Evolutionary conservation across 2,113 vertebrate species (phyloP).

Genomic region (Empidonax alnorum): DNA sequence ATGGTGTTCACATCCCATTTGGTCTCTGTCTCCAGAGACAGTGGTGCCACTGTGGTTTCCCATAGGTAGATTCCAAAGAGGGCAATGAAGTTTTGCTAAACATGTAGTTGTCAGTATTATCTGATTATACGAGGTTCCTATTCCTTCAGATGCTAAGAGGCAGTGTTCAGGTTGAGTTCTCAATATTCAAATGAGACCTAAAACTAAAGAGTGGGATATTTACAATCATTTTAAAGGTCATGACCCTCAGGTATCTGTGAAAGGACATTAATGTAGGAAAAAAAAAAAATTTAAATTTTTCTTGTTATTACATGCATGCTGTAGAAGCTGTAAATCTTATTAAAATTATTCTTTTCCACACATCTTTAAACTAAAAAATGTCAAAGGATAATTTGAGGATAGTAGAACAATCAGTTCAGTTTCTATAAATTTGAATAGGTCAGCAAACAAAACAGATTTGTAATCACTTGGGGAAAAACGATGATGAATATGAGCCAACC

Average conservation of each 20-base stretch:
- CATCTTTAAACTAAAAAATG: not conserved
- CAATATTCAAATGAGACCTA: not conserved
- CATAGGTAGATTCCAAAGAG: not conserved
- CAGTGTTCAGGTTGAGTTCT: not conserved
- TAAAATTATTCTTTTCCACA: not conserved
- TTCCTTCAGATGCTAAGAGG: not conserved
- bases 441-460: not conserved
- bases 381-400: not conserved
- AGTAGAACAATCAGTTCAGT: not conserved
- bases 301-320: not conserved
- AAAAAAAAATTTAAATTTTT: not conserved
- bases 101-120: not conserved
- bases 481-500: not conserved
- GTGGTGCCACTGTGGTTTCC: not conserved
- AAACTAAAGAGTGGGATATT: not conserved
- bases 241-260: not conserved
- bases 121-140: not conserved
- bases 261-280: not conserved
- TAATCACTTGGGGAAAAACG: not conserved
- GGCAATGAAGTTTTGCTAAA: not conserved
- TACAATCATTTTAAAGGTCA: not conserved
- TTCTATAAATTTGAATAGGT: not conserved
- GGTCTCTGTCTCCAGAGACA: not conserved
- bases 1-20: not conserved
- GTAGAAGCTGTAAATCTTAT: not conserved